These are phyloP conservation scores for Dasypus novemcinctus DNA, from an alignment of 2,113 vertebrate genomes.

Conservation along the genomic window DNA sequence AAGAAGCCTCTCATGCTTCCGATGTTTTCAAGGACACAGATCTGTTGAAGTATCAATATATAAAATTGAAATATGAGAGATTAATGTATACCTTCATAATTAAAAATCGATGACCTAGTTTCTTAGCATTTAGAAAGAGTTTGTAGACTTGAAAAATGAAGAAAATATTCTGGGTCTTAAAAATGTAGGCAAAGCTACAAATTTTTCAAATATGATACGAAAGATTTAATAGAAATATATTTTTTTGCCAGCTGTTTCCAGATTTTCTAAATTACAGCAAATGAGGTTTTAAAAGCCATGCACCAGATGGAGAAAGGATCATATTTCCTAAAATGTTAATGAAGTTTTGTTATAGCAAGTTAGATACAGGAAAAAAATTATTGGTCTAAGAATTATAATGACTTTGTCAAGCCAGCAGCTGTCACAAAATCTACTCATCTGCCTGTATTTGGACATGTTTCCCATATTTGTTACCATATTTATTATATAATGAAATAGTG, in stretches of 20 bases:
- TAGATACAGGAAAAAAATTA: conserved; percentile 65
- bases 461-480: neutral
- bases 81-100: conserved; percentile 69
- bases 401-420: conserved; percentile 76
- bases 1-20: neutral
- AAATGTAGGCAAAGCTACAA: conserved; percentile 58
- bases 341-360: conserved; percentile 78
- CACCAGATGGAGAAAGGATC: conserved; percentile 81
- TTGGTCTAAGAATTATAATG: conserved; percentile 70
- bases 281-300: conserved; percentile 78
- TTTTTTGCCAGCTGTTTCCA: conserved; percentile 84
- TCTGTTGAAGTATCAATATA: conserved; percentile 23
- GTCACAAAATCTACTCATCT: conserved; percentile 61
- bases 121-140: conserved; percentile 77
- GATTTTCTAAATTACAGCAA: conserved; percentile 82
- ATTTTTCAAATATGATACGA: conserved; percentile 76
- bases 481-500: neutral
- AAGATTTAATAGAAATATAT: conserved; percentile 81
- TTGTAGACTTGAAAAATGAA: conserved; percentile 72
- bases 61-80: conserved; percentile 68
- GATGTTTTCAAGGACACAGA: neutral
- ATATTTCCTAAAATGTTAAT: conserved; percentile 83
- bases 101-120: conserved; percentile 67
- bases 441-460: neutral
- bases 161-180: conserved; percentile 72